These are phyloP conservation scores for Bothrops alternatus DNA, from an alignment of 2,797 vertebrate genomes.

Conservation along the genomic window DNA sequence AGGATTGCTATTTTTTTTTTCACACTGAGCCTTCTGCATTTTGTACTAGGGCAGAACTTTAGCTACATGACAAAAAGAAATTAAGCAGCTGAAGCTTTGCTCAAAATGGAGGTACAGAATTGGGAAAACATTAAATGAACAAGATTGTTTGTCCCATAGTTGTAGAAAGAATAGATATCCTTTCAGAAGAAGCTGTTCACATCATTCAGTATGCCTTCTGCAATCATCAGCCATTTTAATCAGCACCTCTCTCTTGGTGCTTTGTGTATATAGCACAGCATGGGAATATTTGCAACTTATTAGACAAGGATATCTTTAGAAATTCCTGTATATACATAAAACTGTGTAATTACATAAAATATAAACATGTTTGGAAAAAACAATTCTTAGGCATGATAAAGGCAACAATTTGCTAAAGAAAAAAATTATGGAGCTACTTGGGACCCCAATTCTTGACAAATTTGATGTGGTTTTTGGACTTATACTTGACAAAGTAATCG, in stretches of 20 bases:
- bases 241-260: neutral
- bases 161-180: neutral
- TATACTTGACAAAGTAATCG: neutral
- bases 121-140: neutral
- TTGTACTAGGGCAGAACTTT: neutral
- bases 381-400: accelerated
- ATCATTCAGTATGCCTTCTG: neutral
- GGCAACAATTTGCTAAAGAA: neutral
- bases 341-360: neutral
- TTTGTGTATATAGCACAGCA: too few relatives aligned
- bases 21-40: neutral
- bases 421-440: neutral
- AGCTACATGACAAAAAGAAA: neutral
- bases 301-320: neutral
- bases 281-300: neutral
- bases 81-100: neutral
- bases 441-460: neutral
- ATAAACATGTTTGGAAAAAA: neutral
- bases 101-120: neutral
- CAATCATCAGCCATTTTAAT: neutral
- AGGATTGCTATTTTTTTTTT: neutral
- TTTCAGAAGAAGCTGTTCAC: neutral
- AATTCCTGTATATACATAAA: neutral
- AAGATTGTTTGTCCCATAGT: neutral
- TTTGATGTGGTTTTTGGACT: too few relatives aligned